Conservation (phyloP, 1,140 invertebrate genomes). For the Heliothis subflexa region DNA sequence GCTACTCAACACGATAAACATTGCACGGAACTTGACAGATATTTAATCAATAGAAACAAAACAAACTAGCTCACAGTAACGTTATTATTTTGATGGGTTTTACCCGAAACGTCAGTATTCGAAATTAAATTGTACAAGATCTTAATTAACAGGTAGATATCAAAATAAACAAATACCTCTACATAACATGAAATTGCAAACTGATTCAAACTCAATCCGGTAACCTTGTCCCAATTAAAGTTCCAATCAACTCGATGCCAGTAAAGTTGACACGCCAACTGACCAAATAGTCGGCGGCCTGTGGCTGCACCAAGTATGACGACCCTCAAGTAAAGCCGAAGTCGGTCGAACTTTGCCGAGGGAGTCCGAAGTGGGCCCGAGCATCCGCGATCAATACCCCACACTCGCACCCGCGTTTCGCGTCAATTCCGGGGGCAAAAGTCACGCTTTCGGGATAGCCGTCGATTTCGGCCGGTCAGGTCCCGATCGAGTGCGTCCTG, state of each 20-base stretch:
- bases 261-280: constrained; percentile 75
- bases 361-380: constrained; percentile 59
- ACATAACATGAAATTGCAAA: constrained; percentile 26
- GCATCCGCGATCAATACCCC: constrained; percentile 78
- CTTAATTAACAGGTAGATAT: constrained; percentile 20
- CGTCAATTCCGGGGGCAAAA: constrained; percentile 81
- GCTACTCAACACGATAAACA: constrained; percentile 25
- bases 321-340: constrained; percentile 71
- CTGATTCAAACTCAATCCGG: constrained; percentile 40
- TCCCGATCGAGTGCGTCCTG: constrained; percentile 62
- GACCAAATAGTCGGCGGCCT: constrained; percentile 66
- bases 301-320: constrained; percentile 58
- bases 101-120: background rate
- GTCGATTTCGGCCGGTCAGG: constrained; percentile 73
- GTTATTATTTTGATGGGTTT: background rate
- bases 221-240: constrained; percentile 83
- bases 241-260: constrained; percentile 68
- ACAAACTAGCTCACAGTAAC: background rate
- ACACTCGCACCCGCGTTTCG: constrained; percentile 66
- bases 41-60: constrained; percentile 35
- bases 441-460: constrained; percentile 80
- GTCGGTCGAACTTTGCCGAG: constrained; percentile 60
- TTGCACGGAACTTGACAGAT: constrained; percentile 21
- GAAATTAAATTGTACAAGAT: background rate
- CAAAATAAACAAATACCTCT: constrained; percentile 16